phyloP scores from a whole-genome alignment of 2,888 invertebrate species.

The Pristionchus arcanus region DNA sequence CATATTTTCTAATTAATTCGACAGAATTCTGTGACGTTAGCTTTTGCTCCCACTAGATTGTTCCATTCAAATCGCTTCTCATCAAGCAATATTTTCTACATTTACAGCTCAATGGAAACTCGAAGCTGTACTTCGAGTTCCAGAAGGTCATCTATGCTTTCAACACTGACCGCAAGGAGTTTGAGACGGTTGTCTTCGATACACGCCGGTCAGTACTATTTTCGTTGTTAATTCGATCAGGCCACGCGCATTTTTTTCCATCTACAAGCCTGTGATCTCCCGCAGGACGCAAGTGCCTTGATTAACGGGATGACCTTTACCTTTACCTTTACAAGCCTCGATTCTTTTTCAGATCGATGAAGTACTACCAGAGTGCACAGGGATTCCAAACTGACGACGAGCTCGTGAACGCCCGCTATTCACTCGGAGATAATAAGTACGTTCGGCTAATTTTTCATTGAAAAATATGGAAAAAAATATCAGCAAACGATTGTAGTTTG shows the following conservation, averaged over 20 bases:
- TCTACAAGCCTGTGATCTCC: too few species aligned
- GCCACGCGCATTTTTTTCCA: too few species aligned
- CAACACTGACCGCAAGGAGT: constrained; percentile 87
- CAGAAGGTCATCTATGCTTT: constrained; percentile 96
- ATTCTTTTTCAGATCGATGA: constrained; percentile 85
- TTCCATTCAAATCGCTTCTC: not conserved
- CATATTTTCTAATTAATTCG: not conserved
- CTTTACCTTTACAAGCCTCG: not conserved
- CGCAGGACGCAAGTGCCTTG: too few species aligned
- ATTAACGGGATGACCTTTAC: too few species aligned
- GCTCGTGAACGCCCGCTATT: constrained; percentile 86
- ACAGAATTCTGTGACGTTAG: too few species aligned
- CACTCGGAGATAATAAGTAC: constrained; percentile 93
- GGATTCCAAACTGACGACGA: constrained; percentile 91
- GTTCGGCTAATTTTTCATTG: constrained; percentile 59
- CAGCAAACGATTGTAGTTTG: too few species aligned
- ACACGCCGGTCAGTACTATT: constrained; percentile 81
- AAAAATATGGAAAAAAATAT: not conserved
- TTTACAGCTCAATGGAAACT: constrained; percentile 68
- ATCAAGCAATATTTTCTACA: not conserved
- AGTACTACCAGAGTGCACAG: constrained; percentile 87
- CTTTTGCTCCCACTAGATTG: not conserved
- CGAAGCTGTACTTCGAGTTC: constrained; percentile 90
- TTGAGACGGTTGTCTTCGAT: constrained; percentile 91
- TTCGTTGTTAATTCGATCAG: too few species aligned